phyloP scores from a whole-genome alignment of 2,113 vertebrate genomes.

The Cricetomys ansorgei region DNA sequence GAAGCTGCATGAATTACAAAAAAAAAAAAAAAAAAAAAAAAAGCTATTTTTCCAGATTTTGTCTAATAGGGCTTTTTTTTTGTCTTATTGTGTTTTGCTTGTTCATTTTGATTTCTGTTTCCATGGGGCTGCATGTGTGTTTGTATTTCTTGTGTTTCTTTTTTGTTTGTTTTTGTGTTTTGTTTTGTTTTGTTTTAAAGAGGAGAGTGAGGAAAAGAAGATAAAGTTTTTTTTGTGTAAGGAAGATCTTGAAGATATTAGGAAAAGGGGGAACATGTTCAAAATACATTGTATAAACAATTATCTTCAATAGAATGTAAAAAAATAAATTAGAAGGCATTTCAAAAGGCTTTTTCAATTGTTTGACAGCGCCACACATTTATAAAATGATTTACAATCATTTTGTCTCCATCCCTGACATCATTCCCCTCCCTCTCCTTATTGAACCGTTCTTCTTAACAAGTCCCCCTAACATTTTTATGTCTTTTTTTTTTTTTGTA shows the following conservation, averaged over 20 bases:
- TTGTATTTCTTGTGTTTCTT: not conserved
- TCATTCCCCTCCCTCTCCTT: not conserved
- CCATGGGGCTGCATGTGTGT: not conserved
- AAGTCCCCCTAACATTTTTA: not conserved
- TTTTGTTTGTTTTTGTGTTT: too few species aligned
- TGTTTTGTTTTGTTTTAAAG: not conserved
- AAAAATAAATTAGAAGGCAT: not conserved
- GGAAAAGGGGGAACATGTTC: not conserved
- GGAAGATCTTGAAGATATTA: not conserved
- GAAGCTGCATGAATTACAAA: too few species aligned
- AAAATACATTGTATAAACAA: not conserved
- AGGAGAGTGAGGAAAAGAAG: not conserved
- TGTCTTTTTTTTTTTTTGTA: not conserved
- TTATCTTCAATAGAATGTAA: not conserved
- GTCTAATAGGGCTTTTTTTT: not conserved
- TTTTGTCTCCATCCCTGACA: not conserved
- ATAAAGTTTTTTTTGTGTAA: not conserved
- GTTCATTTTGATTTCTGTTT: not conserved
- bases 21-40: too few species aligned
- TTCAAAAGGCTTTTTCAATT: not conserved
- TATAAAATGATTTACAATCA: not conserved
- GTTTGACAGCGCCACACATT: not conserved
- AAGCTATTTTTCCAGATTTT: too few species aligned
- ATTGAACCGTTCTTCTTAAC: not conserved
- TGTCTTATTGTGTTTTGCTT: not conserved